Percentiles rank a stretch among this genome's conserved stretches.
Conservation (phyloP, 2,797 vertebrate genomes). For the Sebastes hubbsi region DNA sequence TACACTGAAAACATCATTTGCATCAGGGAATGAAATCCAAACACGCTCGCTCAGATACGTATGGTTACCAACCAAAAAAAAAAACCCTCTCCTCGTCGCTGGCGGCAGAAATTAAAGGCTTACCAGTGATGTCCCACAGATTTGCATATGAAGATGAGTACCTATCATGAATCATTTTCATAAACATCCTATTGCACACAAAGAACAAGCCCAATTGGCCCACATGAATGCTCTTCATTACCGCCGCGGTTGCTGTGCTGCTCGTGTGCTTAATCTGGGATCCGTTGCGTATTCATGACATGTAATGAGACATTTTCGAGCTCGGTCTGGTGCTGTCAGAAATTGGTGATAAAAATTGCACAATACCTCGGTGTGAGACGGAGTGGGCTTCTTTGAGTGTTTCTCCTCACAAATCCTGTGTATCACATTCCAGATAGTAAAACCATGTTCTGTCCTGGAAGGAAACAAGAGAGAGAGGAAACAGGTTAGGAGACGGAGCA, state of each 20-base stretch:
- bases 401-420: conserved; percentile 58
- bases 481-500: conserved; percentile 32
- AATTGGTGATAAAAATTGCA: not conserved
- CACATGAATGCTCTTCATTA: conserved; percentile 68
- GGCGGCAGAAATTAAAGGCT: conserved; percentile 59
- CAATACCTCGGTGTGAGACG: conserved; percentile 55
- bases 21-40: conserved; percentile 76
- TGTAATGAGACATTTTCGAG: conserved; percentile 27
- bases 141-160: conserved; percentile 76
- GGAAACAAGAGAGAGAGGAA: conserved; percentile 37
- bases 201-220: conserved; percentile 62
- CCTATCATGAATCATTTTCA: conserved; percentile 66
- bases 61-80: conserved; percentile 45
- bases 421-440: conserved; percentile 72
- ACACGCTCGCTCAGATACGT: conserved; percentile 51
- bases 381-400: conserved; percentile 14
- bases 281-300: conserved; percentile 55
- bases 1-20: conserved; percentile 79
- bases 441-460: conserved; percentile 59
- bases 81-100: not conserved
- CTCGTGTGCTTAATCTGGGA: conserved; percentile 33
- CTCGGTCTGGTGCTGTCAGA: not conserved
- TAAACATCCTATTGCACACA: conserved; percentile 60
- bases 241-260: not conserved
- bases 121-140: conserved; percentile 48